Percentiles rank a stretch among this genome's conserved stretches.
Conservation (phyloP, 2,888 invertebrate genomes). For the Drosophila neutralis region DNA sequence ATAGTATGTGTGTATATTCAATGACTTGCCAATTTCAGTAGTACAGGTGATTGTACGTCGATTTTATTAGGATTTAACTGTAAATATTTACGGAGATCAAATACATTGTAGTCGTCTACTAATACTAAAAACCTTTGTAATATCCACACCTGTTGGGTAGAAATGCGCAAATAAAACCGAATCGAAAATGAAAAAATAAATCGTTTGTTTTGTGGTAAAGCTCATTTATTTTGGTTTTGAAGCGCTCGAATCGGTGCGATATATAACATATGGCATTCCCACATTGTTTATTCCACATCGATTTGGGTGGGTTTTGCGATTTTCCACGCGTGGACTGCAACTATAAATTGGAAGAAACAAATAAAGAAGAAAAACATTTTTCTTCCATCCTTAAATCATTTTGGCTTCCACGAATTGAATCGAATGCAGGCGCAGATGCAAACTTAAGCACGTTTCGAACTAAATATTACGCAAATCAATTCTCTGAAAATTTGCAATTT, state of each 20-base stretch:
- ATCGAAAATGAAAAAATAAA: conserved; percentile 29
- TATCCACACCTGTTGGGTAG: conserved; percentile 18
- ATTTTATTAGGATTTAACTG: conserved; percentile 36
- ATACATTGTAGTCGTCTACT: conserved; percentile 16
- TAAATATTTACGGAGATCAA: conserved; percentile 38
- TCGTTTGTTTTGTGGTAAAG: conserved; percentile 33
- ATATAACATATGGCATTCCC: conserved; percentile 54
- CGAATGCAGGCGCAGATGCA: conserved; percentile 35
- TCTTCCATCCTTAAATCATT: conserved; percentile 31
- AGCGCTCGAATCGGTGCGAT: conserved; percentile 41
- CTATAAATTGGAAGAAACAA: conserved; percentile 18
- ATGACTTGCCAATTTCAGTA: conserved; percentile 29
- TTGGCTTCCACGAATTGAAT: conserved; percentile 22
- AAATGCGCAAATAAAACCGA: conserved; percentile 36
- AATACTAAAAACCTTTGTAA: conserved; percentile 33
- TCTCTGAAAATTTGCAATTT: conserved; percentile 40
- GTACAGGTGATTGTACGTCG: not conserved
- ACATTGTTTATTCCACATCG: conserved; percentile 47
- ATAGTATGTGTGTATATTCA: conserved; percentile 2
- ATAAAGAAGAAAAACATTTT: conserved; percentile 10
- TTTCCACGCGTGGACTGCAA: conserved; percentile 14
- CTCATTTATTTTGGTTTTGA: conserved; percentile 46
- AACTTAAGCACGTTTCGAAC: conserved; percentile 47
- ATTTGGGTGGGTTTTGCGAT: conserved; percentile 7
- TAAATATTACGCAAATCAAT: conserved; percentile 36